Percentiles rank a stretch among this genome's conserved stretches.
Evolutionary conservation across 2,888 invertebrate species (phyloP).

Genomic region (Philereme transversata): DNA sequence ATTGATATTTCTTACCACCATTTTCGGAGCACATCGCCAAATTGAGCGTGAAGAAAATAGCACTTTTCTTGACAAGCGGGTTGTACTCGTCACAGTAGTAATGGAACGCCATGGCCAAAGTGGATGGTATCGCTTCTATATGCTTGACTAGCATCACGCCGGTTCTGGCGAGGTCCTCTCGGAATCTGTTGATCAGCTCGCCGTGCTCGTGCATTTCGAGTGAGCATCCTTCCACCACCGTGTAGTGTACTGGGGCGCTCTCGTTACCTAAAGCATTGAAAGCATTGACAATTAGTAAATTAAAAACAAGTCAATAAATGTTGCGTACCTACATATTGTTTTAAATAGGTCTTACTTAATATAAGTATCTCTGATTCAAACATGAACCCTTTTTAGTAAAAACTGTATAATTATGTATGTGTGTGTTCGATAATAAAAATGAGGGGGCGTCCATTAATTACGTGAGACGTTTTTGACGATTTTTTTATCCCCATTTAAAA

Average conservation of each 20-base stretch:
- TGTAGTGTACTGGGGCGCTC: constrained; percentile 51
- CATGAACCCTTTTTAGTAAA: no score
- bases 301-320: no score
- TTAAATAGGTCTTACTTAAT: no score
- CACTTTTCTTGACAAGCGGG: constrained; percentile 70
- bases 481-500: no score
- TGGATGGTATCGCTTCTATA: constrained; percentile 64
- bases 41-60: constrained; percentile 76
- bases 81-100: constrained; percentile 79
- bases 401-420: no score
- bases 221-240: constrained; percentile 56
- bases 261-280: constrained; percentile 57
- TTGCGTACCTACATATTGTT: no score
- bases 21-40: constrained; percentile 57
- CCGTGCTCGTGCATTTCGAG: constrained; percentile 58
- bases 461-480: no score
- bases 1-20: constrained; percentile 45
- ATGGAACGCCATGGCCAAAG: constrained; percentile 77
- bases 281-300: no score
- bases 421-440: no score
- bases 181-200: constrained; percentile 64
- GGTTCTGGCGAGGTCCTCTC: constrained; percentile 54
- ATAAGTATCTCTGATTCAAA: no score
- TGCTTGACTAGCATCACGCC: constrained; percentile 73
- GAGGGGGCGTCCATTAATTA: no score